These are phyloP conservation scores for Apeltes quadracus DNA, from an alignment of 2,113 vertebrate species.

Conservation along the genomic window DNA sequence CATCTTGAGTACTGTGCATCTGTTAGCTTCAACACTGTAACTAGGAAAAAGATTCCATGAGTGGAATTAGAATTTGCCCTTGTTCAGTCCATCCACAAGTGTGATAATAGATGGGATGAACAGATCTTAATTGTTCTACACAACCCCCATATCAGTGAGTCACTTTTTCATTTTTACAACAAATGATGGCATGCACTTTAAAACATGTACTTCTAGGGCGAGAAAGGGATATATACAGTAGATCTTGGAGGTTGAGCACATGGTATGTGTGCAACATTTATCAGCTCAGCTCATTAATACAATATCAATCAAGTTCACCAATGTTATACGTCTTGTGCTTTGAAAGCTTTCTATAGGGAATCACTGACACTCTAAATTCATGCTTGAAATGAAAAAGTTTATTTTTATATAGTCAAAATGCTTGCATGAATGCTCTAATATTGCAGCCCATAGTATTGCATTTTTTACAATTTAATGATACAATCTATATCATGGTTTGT, in stretches of 20 bases:
- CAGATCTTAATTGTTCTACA: neutral
- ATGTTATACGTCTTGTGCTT: neutral
- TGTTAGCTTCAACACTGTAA: neutral
- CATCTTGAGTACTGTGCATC: neutral
- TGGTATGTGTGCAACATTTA: neutral
- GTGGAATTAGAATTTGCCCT: neutral
- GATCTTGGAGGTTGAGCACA: neutral
- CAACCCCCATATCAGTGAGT: neutral
- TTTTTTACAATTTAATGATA: constrained; percentile 35
- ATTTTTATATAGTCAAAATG: constrained; percentile 27
- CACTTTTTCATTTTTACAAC: neutral
- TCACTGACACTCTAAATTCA: neutral
- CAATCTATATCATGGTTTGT: neutral
- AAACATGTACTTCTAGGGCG: neutral
- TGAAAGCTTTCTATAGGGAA: constrained; percentile 7
- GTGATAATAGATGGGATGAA: neutral
- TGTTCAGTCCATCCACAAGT: neutral
- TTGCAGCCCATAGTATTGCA: constrained; percentile 15
- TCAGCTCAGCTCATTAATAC: constrained; percentile 19
- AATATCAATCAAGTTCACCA: constrained; percentile 24
- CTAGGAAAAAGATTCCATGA: neutral
- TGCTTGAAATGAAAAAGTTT: constrained; percentile 16
- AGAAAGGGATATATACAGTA: neutral
- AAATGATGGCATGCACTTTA: neutral
- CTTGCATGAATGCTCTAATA: constrained; percentile 14